Evolutionary conservation across 2,113 vertebrate species (phyloP).

Genomic region (Morone saxatilis): DNA sequence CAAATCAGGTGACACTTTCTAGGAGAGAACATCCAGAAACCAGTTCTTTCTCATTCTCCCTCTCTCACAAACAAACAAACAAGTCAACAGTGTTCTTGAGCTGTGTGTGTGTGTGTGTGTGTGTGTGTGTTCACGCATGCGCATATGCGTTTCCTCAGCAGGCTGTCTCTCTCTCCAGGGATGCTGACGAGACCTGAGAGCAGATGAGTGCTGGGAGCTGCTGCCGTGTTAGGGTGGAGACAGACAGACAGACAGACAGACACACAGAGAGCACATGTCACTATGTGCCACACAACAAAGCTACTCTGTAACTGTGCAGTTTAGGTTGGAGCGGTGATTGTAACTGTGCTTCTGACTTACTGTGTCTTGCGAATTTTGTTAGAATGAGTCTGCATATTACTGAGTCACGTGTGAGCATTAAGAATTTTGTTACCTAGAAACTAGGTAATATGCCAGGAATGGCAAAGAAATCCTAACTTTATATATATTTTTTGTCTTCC

Average conservation of each 20-base stretch:
- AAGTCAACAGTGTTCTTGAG: neutral
- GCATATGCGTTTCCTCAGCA: constrained; percentile 8
- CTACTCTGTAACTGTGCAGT: neutral
- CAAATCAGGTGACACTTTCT: constrained; percentile 12
- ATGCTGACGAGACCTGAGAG: constrained; percentile 25
- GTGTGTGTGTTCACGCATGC: too few relatives aligned
- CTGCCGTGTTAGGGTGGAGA: constrained; percentile 26
- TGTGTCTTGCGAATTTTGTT: neutral
- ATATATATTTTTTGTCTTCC: neutral
- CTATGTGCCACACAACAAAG: constrained; percentile 7
- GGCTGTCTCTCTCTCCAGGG: constrained; percentile 29
- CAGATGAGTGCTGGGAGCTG: constrained; percentile 33
- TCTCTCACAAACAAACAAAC: constrained; percentile 3
- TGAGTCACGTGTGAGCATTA: neutral
- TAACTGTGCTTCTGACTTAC: neutral
- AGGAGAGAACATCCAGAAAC: neutral
- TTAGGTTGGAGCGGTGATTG: neutral
- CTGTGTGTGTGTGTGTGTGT: constrained; percentile 2
- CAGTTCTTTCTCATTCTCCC: neutral
- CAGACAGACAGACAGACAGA: neutral
- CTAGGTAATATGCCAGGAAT: neutral
- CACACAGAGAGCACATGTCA: constrained; percentile 1
- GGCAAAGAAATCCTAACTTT: neutral
- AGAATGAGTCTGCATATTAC: neutral
- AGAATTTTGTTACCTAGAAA: neutral